These are phyloP conservation scores for Podarcis raffonei DNA, from an alignment of 2,113 vertebrate genomes.

Conservation along the genomic window DNA sequence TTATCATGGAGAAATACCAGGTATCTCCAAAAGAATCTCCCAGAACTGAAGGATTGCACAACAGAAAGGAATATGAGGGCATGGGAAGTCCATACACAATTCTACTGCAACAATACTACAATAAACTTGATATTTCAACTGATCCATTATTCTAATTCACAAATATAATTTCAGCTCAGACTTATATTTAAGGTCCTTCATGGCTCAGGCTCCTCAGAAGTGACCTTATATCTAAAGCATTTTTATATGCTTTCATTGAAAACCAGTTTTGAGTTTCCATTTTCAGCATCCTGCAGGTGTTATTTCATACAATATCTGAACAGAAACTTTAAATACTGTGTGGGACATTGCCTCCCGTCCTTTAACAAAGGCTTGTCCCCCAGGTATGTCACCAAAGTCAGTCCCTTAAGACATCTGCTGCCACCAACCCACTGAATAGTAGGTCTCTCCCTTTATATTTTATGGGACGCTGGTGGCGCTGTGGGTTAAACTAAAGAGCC, in stretches of 20 bases:
- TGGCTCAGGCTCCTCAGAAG: neutral
- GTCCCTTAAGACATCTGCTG: too few species aligned
- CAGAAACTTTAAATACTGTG: conserved; percentile 33
- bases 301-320: conserved; percentile 2
- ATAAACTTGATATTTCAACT: neutral
- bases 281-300: neutral
- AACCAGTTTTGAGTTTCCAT: neutral
- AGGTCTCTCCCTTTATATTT: too few species aligned
- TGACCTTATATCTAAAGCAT: neutral
- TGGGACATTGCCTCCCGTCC: too few species aligned
- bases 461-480: too few species aligned
- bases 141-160: neutral
- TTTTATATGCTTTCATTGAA: neutral
- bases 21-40: neutral
- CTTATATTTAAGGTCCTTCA: neutral
- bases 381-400: too few species aligned
- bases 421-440: too few species aligned
- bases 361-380: too few species aligned
- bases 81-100: neutral
- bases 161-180: neutral
- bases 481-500: too few species aligned
- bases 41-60: neutral
- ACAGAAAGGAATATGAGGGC: neutral
- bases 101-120: neutral
- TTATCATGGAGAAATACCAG: neutral